Evolutionary conservation across 1,140 invertebrate species (phyloP).

Genomic region (Lepidurus couesii): DNA sequence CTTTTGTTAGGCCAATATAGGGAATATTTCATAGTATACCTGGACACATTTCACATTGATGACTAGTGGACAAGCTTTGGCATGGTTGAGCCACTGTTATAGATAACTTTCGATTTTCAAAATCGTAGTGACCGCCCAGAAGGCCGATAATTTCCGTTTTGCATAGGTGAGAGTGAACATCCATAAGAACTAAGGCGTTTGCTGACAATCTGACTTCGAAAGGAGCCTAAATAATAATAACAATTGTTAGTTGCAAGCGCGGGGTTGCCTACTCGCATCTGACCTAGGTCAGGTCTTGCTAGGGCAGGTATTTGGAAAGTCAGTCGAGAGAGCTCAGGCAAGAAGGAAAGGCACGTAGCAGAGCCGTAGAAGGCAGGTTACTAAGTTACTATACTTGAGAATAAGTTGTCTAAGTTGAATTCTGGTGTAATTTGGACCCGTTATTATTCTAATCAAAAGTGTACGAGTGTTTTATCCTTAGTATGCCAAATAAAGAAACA

Average conservation of each 20-base stretch:
- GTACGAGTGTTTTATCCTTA: too few relatives aligned
- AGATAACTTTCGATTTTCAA: constrained; percentile 41
- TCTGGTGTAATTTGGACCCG: too few relatives aligned
- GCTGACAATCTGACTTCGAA: constrained; percentile 54
- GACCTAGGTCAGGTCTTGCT: too few relatives aligned
- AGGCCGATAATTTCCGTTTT: constrained; percentile 66
- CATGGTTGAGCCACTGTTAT: constrained; percentile 53
- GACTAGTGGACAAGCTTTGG: constrained; percentile 53
- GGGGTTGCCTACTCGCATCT: too few relatives aligned
- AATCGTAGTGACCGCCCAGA: constrained; percentile 53
- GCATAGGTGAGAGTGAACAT: constrained; percentile 61
- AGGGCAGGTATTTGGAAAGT: too few relatives aligned
- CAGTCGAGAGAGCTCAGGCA: too few relatives aligned
- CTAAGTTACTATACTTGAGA: too few relatives aligned
- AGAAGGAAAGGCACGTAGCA: too few relatives aligned
- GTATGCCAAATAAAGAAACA: too few relatives aligned
- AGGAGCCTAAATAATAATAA: constrained; percentile 51
- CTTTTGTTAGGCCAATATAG: not conserved
- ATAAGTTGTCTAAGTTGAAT: too few relatives aligned
- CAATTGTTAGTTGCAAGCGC: not conserved
- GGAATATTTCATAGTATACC: constrained; percentile 45
- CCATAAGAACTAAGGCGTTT: constrained; percentile 57
- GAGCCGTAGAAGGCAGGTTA: too few relatives aligned
- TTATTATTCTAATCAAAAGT: too few relatives aligned
- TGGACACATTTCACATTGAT: constrained; percentile 72